Evolutionary conservation across 2,888 invertebrate species (phyloP), one percentile per base, ranked within the genome.

Genomic region (Cryptus armator): DNA sequence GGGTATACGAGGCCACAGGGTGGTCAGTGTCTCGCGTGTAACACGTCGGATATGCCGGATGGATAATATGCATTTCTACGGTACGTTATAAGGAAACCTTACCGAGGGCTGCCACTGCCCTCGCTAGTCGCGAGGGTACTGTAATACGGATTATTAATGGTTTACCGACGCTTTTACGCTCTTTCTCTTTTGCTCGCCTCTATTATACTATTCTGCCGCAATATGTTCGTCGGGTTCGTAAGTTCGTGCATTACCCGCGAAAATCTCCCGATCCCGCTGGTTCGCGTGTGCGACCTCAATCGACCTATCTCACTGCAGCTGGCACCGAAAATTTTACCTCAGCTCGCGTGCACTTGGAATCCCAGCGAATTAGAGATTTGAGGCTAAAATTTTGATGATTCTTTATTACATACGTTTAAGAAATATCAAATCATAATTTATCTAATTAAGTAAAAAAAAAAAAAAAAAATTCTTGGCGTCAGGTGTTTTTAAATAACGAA

Each of bases 51-150:
- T 92, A 91, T 91, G 88, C 90, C 87, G 88, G 89, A 90, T 90
- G 91, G 90, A 91, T 92, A 91, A 92, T 93, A 92, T 91, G 92
- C 93, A 93, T 93, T 93, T 93, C 89, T 93, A 93, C 89, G 92
- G 91, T 90, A 91, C 89, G 89, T 91, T 91, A 91, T 89, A 86
- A 90, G 90, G 93, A 93, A 93, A 89, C 92, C 92, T 86, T 92
- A 92, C 74, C 64, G 80, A 48, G 85, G 78, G 86, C 80, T 86
- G 80, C 84, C 86, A 84, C 80, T 78, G 72, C 37, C 70, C 56
- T 48, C 75, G 75, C 75, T 66, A 70, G 59, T 59, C 74, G 75
- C 81, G 76, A 75, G 84, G 83, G 87, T 88, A 87, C 87, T 88
- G 89, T 91, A 91, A 91, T 89, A 75, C 87, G 89, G 90, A 91